These are phyloP conservation scores for Numida meleagris DNA, from an alignment of 2,113 vertebrate genomes.

Conservation along the genomic window DNA sequence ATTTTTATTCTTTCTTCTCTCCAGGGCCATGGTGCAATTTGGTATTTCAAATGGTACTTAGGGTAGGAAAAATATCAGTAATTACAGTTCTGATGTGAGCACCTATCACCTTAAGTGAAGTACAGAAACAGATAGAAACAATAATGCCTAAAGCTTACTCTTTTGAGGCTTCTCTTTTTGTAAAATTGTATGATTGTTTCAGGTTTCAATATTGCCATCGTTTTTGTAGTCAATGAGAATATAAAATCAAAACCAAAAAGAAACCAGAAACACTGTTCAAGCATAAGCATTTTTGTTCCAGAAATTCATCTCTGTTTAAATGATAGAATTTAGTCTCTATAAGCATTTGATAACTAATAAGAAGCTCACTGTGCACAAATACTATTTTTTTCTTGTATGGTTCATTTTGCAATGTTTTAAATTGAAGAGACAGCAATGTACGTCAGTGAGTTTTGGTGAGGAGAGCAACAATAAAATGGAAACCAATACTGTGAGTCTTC, in stretches of 20 bases:
- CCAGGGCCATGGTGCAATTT: not conserved
- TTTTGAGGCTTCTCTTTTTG: not conserved
- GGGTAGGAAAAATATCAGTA: not conserved
- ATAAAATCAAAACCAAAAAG: not conserved
- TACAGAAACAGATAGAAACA: not conserved
- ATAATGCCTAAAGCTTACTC: not conserved
- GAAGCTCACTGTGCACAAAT: not conserved
- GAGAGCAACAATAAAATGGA: not conserved
- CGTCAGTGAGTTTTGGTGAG: not conserved
- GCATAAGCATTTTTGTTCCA: not conserved
- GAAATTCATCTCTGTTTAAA: not conserved
- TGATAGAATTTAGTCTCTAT: not conserved
- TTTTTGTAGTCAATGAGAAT: not conserved
- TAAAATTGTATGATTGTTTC: not conserved
- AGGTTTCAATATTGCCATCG: not conserved
- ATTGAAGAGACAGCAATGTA: not conserved
- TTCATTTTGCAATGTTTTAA: not conserved
- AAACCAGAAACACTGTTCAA: not conserved
- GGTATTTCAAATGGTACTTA: not conserved
- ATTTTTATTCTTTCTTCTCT: not conserved
- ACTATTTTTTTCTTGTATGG: not conserved
- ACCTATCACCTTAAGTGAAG: not conserved
- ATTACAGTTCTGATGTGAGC: not conserved
- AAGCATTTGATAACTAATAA: not conserved
- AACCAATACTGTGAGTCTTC: fast-evolving